Conservation (phyloP, 2,888 invertebrate species). For the Lamellibrachia columna region DNA sequence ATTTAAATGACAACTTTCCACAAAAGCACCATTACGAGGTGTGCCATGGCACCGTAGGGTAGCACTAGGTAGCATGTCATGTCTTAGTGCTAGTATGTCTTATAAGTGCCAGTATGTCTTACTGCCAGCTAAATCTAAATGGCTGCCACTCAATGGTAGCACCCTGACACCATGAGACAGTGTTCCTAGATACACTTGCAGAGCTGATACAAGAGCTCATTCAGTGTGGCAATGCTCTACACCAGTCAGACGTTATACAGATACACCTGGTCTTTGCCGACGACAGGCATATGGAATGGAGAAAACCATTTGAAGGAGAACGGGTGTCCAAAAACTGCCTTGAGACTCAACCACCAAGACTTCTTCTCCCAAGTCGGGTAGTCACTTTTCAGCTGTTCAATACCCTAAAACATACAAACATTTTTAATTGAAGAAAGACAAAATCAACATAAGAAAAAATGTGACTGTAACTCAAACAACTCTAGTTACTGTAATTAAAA, state of each 20-base stretch:
- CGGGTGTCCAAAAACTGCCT: constrained; percentile 91
- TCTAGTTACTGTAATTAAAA: not conserved
- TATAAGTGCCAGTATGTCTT: not conserved
- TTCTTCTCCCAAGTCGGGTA: constrained; percentile 92
- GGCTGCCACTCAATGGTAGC: not conserved
- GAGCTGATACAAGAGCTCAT: not conserved
- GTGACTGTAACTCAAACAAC: not conserved
- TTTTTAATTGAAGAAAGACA: too few relatives aligned
- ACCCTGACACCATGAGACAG: not conserved
- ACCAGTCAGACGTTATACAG: constrained; percentile 32
- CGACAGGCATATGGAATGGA: constrained; percentile 76
- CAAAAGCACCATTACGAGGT: not conserved
- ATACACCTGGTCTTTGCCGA: constrained; percentile 34
- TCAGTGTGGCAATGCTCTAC: not conserved
- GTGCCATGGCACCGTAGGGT: not conserved
- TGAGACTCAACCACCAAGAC: constrained; percentile 93
- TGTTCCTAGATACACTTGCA: not conserved
- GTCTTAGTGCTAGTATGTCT: not conserved
- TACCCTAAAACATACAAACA: constrained; percentile 74
- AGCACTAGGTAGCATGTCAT: not conserved
- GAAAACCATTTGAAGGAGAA: constrained; percentile 95
- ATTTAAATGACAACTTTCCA: not conserved
- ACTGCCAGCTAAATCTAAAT: not conserved
- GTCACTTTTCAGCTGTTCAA: constrained; percentile 96
- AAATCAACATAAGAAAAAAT: not conserved